Evolutionary conservation across 2,888 invertebrate genomes (phyloP), one percentile per base, ranked within the genome.

Genomic region (Morinoia aosen): DNA sequence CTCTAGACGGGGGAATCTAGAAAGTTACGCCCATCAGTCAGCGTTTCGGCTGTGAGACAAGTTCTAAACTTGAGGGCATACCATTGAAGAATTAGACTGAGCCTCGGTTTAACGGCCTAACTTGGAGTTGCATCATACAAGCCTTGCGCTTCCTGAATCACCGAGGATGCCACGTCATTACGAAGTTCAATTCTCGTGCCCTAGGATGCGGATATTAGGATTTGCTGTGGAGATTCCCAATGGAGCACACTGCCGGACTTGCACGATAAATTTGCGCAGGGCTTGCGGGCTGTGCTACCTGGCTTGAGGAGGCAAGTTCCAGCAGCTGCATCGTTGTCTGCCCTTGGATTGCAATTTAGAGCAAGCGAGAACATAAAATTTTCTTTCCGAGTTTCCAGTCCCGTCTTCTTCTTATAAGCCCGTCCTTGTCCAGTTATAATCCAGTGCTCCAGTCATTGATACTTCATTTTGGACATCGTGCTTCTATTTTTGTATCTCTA

Each of bases 71-170:
- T 76, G 76, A 76, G 33, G 76, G 76, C 76, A 76, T 76, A 76
- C 76, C 76, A 76, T 76, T 76, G 76, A 76, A 76, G 76, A 76
- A 76, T 76, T 76, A 76, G 76, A 76, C 76, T 76, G 25, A 76
- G 76, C 76, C 33, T 7, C 19, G 10, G 76, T 33, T 76, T 76
- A 76, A 61, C 61, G 61, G 76, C 33, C 76, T 33, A 76, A 76
- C 76, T 76, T 76, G 76, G 76, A 76, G 76, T 76, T 19, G 33
- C 76, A 76, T 76, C 76, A 76, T 33, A 76, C 76, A 10, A 33
- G 76, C 25, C 76, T 76, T 76, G 76, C 61, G 76, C 76, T 8
- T 33, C 10, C 76, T 76, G 25, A 76, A 76, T 76, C 76, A 33
- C 33, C 76, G 33, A 33, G 76, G 33, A 33, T 19, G 76, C 48